Evolutionary conservation across 2,797 vertebrate genomes (phyloP).

Genomic region (Mustela erminea): DNA sequence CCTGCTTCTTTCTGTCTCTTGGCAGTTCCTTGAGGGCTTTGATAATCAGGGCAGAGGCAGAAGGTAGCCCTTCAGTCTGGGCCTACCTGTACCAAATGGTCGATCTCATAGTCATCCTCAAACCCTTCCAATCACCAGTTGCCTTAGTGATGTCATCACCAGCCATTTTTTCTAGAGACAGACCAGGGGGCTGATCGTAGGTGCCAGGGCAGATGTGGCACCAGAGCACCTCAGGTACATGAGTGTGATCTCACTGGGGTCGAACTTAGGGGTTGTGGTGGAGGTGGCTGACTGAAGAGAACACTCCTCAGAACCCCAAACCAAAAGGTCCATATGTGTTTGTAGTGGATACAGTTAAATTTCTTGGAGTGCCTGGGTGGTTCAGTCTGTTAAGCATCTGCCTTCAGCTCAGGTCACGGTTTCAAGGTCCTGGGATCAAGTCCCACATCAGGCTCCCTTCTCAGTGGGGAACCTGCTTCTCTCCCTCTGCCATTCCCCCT

Average conservation of each 20-base stretch:
- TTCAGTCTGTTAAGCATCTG: not conserved
- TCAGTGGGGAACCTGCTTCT: too few species aligned
- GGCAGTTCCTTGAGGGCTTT: not conserved
- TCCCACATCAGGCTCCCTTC: too few species aligned
- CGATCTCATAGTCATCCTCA: not conserved
- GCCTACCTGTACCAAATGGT: not conserved
- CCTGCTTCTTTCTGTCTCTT: not conserved
- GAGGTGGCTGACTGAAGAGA: not conserved
- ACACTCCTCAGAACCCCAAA: not conserved
- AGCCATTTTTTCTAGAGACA: not conserved
- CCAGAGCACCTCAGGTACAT: not conserved
- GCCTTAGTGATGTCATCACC: not conserved
- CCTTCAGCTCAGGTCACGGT: too few species aligned
- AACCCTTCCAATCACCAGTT: not conserved
- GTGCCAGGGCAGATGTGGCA: not conserved
- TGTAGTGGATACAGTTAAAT: not conserved
- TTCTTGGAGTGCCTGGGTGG: not conserved
- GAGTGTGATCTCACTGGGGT: not conserved
- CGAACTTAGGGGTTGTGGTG: not conserved
- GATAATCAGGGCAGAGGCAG: not conserved
- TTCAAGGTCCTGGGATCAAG: too few species aligned
- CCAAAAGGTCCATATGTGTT: not conserved
- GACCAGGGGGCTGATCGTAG: not conserved
- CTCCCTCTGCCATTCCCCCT: too few species aligned
- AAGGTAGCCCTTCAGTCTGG: not conserved